Evolutionary conservation across 2,113 vertebrate species (phyloP), one percentile per base, ranked within the genome.

Genomic region (Pollachius pollachius): DNA sequence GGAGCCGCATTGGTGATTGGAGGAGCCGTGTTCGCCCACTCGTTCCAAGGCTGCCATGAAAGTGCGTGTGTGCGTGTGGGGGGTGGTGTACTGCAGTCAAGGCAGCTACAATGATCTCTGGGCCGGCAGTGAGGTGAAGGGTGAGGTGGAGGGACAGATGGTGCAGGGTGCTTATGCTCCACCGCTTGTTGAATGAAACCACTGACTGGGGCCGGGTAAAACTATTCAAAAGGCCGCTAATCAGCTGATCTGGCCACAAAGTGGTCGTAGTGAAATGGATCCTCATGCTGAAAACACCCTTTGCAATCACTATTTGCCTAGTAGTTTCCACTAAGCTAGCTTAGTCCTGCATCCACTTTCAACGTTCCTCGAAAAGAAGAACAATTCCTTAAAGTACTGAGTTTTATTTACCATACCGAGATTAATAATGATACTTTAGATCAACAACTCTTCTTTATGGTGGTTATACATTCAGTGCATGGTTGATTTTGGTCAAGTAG

Each of bases 1-100:
- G 95, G 88, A 94, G 95, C 94, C 92, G 91, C 90, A 87, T 94
- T 94, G 92, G 92, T 95, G 95, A 92, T 93, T 91, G 94, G 93
- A 92, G 71, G 91, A 89, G 94, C 52, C 89, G 30, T 94, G 93
- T 94, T 93, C 77, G 76, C 92, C 91, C 89, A 93, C 93, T 90
- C 94, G 30, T 34, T 34, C 30, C 4, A 91, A 92, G 94, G 93
- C 92, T 95, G 91, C 85, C 80, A 71, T 34, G 4, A 34, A 34
- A 34, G 82, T 94, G 94, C 83, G 89, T 89, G 78, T 93, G 86
- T 85, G 92, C 93, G 92, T 82, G 90, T 92, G 79, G 93, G 61
- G 69, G 57, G 77, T 77, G 81, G 72, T 79, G 79, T 58, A 76
- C 76, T 70, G 70, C 37, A 15, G 65, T 64, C 52, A 18, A n/a